phyloP scores from a whole-genome alignment of 1,140 invertebrate species.

The Zaprionus ornatus region DNA sequence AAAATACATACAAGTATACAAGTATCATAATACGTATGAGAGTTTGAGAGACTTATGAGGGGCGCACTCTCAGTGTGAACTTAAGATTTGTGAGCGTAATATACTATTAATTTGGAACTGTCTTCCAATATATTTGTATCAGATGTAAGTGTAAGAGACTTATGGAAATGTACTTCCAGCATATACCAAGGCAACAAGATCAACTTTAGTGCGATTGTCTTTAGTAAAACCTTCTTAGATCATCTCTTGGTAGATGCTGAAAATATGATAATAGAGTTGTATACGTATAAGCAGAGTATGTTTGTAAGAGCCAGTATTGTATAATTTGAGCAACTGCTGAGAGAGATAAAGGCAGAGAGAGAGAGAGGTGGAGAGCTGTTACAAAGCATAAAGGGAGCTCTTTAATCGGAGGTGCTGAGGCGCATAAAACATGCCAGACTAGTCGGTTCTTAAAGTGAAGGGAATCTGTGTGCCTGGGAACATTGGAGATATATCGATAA shows the following conservation, averaged over 20 bases:
- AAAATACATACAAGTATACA: constrained; percentile 3
- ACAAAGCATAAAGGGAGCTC: background rate
- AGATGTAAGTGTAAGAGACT: background rate
- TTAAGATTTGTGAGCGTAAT: background rate
- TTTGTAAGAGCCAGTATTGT: constrained; percentile 26
- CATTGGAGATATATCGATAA: constrained; percentile 30
- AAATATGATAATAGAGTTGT: background rate
- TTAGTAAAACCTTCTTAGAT: background rate
- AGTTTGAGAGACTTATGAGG: constrained; percentile 13
- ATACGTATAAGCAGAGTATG: constrained; percentile 17
- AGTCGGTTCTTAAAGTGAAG: constrained; percentile 11
- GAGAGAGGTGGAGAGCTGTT: constrained; percentile 33
- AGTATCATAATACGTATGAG: constrained; percentile 33
- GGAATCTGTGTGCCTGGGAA: constrained; percentile 23
- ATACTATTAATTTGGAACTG: background rate
- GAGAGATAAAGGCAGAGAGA: constrained; percentile 19
- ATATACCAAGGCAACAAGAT: background rate
- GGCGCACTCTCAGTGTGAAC: background rate
- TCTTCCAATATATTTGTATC: background rate
- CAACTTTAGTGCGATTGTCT: background rate
- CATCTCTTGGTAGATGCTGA: background rate
- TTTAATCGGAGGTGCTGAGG: constrained; percentile 20
- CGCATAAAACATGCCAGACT: constrained; percentile 17
- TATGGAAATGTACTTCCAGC: background rate
- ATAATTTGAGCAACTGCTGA: constrained; percentile 47